phyloP scores from a whole-genome alignment of 2,113 vertebrate species.

The Vombatus ursinus region DNA sequence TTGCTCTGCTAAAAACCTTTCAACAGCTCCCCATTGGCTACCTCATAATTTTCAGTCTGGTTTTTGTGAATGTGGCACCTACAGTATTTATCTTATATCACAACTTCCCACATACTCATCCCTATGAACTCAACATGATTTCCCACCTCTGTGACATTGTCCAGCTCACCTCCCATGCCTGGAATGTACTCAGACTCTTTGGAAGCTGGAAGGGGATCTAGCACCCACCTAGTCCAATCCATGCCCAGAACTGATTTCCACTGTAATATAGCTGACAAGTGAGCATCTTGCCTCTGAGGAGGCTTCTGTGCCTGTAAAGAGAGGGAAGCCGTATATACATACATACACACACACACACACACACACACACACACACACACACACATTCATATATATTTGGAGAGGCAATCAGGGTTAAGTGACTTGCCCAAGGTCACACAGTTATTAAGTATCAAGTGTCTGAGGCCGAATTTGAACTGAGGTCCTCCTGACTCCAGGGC shows the following conservation, averaged over 20 bases:
- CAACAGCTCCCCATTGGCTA: neutral
- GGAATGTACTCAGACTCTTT: neutral
- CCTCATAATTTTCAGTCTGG: neutral
- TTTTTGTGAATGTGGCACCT: neutral
- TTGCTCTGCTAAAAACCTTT: neutral
- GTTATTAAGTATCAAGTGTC: too few relatives aligned
- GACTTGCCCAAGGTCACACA: too few relatives aligned
- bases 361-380: too few relatives aligned
- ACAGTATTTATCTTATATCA: neutral
- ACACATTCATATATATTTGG: too few relatives aligned
- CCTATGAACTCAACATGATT: neutral
- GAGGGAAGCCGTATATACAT: neutral
- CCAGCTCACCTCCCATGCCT: neutral
- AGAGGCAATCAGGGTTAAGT: too few relatives aligned
- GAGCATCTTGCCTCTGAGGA: neutral
- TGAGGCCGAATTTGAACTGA: too few relatives aligned
- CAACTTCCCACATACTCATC: neutral
- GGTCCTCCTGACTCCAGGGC: too few relatives aligned
- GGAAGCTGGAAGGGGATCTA: neutral
- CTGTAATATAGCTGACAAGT: neutral
- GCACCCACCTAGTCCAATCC: neutral
- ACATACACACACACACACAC: too few relatives aligned
- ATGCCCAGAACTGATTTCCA: neutral
- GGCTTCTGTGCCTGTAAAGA: neutral
- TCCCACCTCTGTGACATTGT: neutral